phyloP scores from a whole-genome alignment of 2,797 vertebrate genomes.

The Podarcis siculus region DNA sequence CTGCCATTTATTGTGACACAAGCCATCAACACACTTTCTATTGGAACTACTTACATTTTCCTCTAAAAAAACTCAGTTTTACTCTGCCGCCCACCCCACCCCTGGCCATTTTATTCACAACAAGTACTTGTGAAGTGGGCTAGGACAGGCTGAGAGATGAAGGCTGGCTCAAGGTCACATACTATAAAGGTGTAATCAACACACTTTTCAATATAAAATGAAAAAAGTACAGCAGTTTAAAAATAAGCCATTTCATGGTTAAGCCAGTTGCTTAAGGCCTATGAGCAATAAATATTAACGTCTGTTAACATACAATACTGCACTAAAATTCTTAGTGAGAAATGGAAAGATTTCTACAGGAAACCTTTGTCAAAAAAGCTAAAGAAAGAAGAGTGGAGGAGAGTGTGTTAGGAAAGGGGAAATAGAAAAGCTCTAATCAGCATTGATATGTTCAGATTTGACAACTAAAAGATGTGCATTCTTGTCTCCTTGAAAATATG shows the following conservation, averaged over 20 bases:
- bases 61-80: too few relatives aligned
- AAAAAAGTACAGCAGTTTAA: background rate
- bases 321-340: conserved; percentile 4
- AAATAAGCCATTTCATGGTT: background rate
- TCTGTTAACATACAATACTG: background rate
- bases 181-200: too few relatives aligned
- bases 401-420: too few relatives aligned
- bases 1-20: too few relatives aligned
- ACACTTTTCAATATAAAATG: conserved; percentile 7
- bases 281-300: background rate
- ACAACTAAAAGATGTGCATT: conserved; percentile 75
- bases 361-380: background rate
- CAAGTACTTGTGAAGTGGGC: background rate
- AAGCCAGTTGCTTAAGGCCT: background rate
- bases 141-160: too few relatives aligned
- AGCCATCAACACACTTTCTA: too few relatives aligned
- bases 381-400: background rate
- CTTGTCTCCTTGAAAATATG: conserved; percentile 74
- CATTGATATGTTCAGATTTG: conserved; percentile 67
- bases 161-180: too few relatives aligned
- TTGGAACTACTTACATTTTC: too few relatives aligned
- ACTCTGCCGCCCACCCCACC: too few relatives aligned
- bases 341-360: background rate
- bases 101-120: background rate
- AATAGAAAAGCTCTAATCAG: conserved; percentile 41